phyloP scores from a whole-genome alignment of 2,113 vertebrate species.

The Pseudois nayaur region DNA sequence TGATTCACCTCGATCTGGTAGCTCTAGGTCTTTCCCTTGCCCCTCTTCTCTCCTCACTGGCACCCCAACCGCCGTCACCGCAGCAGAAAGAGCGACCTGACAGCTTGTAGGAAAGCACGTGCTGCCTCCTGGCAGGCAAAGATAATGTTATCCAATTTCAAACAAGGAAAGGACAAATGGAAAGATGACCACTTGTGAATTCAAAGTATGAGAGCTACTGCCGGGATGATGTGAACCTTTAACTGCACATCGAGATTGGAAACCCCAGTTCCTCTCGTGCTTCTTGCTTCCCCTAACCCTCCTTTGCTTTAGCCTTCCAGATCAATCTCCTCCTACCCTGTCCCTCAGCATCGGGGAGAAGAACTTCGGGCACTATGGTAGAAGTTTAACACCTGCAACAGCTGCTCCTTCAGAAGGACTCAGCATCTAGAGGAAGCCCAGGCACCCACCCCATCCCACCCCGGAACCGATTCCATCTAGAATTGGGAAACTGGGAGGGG shows the following conservation, averaged over 20 bases:
- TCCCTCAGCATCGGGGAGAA: background rate
- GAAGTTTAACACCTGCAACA: background rate
- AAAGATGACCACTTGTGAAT: background rate
- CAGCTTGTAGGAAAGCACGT: background rate
- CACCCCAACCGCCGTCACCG: background rate
- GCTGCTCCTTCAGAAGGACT: background rate
- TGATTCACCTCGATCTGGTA: background rate
- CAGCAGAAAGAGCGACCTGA: background rate
- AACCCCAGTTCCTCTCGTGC: background rate
- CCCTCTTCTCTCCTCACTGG: background rate
- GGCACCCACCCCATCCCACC: too few species aligned
- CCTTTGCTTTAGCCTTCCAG: background rate
- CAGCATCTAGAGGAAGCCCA: background rate
- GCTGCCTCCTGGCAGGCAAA: background rate
- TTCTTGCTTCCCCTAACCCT: background rate
- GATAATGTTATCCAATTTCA: background rate
- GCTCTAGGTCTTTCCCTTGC: background rate
- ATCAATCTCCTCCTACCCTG: background rate
- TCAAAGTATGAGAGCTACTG: background rate
- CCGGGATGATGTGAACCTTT: background rate
- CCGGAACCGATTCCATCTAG: background rate
- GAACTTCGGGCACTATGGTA: background rate
- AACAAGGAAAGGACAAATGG: background rate
- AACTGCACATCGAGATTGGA: background rate
- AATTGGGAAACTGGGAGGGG: background rate